Conservation (phyloP, 2,797 vertebrate species). For the Enoplosus armatus region DNA sequence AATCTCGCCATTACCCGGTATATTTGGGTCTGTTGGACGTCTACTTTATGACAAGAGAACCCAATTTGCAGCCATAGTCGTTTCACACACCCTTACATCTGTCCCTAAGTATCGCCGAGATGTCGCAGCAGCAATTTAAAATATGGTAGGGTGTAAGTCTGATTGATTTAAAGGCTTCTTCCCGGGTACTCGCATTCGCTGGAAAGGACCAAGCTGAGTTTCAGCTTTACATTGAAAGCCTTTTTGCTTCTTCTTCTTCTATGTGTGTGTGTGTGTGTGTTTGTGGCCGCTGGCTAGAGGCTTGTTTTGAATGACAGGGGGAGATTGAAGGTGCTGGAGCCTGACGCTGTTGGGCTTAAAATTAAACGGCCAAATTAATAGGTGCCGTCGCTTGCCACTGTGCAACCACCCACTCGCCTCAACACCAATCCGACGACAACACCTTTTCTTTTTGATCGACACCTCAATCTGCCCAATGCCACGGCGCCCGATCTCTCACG, state of each 20-base stretch:
- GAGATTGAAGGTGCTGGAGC: conserved; percentile 82
- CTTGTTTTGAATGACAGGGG: conserved; percentile 72
- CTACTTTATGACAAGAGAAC: conserved; percentile 56
- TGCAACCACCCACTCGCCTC: conserved; percentile 56
- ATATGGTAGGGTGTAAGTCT: background rate
- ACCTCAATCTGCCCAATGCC: conserved; percentile 60
- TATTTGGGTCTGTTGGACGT: conserved; percentile 54
- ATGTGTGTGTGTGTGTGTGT: conserved; percentile 18
- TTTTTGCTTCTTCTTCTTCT: conserved; percentile 23
- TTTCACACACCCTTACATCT: conserved; percentile 50
- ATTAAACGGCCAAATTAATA: conserved; percentile 83
- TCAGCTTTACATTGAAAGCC: conserved; percentile 54
- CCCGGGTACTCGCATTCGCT: background rate
- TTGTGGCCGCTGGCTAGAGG: conserved; percentile 46
- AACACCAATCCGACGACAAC: conserved; percentile 42
- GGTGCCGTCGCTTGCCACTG: conserved; percentile 72
- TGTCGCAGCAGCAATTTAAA: conserved; percentile 26
- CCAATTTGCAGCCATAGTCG: conserved; percentile 52
- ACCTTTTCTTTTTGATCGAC: conserved; percentile 52
- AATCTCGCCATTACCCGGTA: conserved; percentile 67
- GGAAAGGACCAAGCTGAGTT: conserved; percentile 25
- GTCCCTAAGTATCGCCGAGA: conserved; percentile 24
- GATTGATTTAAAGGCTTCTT: conserved; percentile 58
- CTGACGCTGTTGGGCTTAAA: conserved; percentile 80
- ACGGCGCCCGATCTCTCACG: background rate